A percentile compares a stretch with the other conserved stretches of the same genome.
These are phyloP conservation scores for Regulus satrapa DNA, from an alignment of 2,113 vertebrate species.

Conservation along the genomic window DNA sequence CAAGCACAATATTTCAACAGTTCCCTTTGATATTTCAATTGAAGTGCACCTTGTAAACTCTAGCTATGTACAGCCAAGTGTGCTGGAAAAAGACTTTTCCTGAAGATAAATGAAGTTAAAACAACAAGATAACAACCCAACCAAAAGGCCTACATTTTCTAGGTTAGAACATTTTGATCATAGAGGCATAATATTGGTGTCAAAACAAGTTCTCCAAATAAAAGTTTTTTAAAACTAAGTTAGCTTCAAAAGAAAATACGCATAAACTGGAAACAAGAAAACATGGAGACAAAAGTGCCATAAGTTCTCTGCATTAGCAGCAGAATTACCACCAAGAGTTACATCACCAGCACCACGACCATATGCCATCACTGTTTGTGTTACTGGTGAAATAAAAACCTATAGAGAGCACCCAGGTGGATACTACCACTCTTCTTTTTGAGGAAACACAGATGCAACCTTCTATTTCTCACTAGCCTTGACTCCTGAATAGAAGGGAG, in stretches of 20 bases:
- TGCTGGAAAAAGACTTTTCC: not conserved
- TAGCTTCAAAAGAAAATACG: not conserved
- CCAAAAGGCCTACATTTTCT: not conserved
- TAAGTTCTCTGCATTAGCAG: not conserved
- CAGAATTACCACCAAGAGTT: not conserved
- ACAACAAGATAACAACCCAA: not conserved
- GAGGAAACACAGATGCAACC: not conserved
- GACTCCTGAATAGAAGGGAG: not conserved
- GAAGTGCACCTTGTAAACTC: constrained; percentile 40
- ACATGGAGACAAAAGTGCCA: not conserved
- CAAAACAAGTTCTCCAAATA: not conserved
- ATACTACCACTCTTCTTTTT: not conserved
- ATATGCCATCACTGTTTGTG: not conserved
- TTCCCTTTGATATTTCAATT: constrained; percentile 46
- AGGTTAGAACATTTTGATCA: not conserved
- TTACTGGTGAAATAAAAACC: not conserved
- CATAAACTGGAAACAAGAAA: not conserved
- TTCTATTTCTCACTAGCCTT: not conserved
- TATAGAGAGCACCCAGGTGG: not conserved
- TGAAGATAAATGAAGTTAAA: not conserved
- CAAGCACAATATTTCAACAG: constrained; percentile 40
- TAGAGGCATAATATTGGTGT: not conserved
- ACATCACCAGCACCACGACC: not conserved
- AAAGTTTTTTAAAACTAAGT: not conserved
- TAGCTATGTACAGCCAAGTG: not conserved